phyloP scores from a whole-genome alignment of 2,797 vertebrate genomes.

The Anolis apletophallus region DNA sequence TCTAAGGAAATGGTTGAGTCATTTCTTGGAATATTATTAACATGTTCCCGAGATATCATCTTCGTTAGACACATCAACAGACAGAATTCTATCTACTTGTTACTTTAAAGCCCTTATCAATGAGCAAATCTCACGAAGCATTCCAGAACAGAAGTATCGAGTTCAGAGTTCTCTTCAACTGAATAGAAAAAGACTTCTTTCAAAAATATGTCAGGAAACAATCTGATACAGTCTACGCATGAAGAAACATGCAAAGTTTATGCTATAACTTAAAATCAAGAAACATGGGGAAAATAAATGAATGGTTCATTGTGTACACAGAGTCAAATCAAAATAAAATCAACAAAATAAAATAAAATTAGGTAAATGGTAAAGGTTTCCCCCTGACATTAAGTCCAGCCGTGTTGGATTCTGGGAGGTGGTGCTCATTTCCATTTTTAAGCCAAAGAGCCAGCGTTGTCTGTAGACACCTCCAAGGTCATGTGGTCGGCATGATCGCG shows the following conservation, averaged over 20 bases:
- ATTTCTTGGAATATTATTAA: conserved; percentile 1
- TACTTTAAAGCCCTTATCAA: not conserved
- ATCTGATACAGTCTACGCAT: not conserved
- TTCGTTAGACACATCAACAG: not conserved
- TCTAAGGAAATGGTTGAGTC: not conserved
- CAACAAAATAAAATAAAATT: too few species aligned
- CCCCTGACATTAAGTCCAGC: too few species aligned
- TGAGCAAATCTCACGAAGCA: not conserved
- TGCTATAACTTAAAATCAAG: not conserved
- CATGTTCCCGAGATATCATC: not conserved
- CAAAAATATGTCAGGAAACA: not conserved
- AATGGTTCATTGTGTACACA: not conserved
- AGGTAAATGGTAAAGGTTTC: too few species aligned
- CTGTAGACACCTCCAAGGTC: too few species aligned
- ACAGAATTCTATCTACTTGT: not conserved
- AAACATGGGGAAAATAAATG: not conserved
- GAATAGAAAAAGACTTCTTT: not conserved
- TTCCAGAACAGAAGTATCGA: not conserved
- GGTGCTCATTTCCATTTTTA: too few species aligned
- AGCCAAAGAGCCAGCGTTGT: too few species aligned
- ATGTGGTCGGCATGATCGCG: too few species aligned
- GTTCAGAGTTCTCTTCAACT: not conserved
- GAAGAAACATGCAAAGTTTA: not conserved
- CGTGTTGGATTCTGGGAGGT: too few species aligned
- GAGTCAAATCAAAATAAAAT: too few species aligned